Evolutionary conservation across 2,113 vertebrate species (phyloP).

Genomic region (Muscicapa adusta): DNA sequence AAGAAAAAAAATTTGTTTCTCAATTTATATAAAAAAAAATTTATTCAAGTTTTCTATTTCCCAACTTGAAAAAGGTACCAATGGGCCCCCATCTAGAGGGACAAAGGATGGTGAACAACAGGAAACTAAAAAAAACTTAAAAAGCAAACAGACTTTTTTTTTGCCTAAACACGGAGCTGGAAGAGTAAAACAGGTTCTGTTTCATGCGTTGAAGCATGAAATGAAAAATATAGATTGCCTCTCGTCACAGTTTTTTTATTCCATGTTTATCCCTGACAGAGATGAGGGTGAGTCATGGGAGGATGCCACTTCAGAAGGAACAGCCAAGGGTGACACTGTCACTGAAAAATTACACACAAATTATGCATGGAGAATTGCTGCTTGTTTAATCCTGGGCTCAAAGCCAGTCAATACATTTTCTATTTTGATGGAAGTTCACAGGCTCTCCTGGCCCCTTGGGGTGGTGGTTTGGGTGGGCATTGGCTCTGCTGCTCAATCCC

Average conservation of each 20-base stretch:
- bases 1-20: not conserved
- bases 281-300: not conserved
- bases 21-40: not conserved
- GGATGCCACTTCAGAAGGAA: not conserved
- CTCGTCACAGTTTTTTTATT: not conserved
- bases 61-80: not conserved
- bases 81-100: not conserved
- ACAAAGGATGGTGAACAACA: not conserved
- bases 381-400: not conserved
- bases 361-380: not conserved
- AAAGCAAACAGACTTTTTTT: not conserved
- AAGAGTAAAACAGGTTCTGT: not conserved
- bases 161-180: not conserved
- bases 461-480: not conserved
- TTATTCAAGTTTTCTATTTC: not conserved
- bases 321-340: not conserved
- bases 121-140: not conserved
- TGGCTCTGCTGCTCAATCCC: not conserved
- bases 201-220: not conserved
- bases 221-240: not conserved
- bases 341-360: not conserved
- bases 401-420: not conserved
- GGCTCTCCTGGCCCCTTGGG: not conserved
- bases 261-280: not conserved
- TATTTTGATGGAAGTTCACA: not conserved